Percentiles rank a stretch among this genome's conserved stretches.
Evolutionary conservation across 2,113 vertebrate species (phyloP).

Genomic region (Camelus bactrianus): DNA sequence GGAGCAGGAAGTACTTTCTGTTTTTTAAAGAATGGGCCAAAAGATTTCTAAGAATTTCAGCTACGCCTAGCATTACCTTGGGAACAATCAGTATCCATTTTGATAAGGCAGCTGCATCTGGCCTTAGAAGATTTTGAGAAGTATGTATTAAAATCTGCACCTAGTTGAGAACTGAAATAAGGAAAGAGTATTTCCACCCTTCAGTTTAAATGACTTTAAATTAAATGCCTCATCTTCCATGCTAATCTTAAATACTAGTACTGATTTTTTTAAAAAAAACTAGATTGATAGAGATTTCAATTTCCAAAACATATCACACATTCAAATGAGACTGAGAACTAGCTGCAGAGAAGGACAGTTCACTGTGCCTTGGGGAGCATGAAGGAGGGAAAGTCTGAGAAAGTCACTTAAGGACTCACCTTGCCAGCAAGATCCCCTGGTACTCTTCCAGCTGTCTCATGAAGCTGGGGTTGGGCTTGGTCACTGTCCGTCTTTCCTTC

Average conservation of each 20-base stretch:
- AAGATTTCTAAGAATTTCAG: constrained; percentile 63
- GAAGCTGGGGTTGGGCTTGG: constrained; percentile 98
- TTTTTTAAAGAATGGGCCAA: neutral
- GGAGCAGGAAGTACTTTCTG: neutral
- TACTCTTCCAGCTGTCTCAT: constrained; percentile 99
- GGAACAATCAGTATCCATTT: neutral
- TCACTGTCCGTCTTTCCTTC: constrained; percentile 95
- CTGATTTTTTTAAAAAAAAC: neutral
- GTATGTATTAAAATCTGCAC: constrained; percentile 56
- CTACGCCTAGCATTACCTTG: neutral
- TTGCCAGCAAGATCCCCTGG: constrained; percentile 98
- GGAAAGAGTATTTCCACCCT: constrained; percentile 13
- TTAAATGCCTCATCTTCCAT: neutral
- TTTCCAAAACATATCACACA: constrained; percentile 37
- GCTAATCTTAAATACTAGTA: constrained; percentile 37
- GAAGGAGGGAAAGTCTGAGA: neutral
- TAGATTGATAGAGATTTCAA: neutral
- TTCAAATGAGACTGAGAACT: constrained; percentile 8
- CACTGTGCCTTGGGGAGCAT: neutral
- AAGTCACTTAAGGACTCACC: constrained; percentile 85
- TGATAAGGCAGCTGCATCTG: neutral
- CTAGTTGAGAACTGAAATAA: constrained; percentile 40
- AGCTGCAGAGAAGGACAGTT: neutral
- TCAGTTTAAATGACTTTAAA: constrained; percentile 46
- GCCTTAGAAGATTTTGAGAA: constrained; percentile 9